These are phyloP conservation scores for Clunio marinus DNA, from an alignment of 2,888 invertebrate species.

Conservation along the genomic window DNA sequence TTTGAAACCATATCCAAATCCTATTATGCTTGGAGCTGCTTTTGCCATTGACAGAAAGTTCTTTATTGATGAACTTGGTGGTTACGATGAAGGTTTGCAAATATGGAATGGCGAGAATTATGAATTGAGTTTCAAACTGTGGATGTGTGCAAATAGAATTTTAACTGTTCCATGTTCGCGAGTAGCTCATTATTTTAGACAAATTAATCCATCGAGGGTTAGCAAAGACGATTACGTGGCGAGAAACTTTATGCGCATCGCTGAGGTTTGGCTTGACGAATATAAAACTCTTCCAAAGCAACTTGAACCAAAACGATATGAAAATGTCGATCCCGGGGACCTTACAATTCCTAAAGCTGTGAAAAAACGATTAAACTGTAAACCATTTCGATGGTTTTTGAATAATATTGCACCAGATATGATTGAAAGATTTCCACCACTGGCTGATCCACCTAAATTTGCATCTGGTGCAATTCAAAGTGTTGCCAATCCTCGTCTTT, in stretches of 20 bases:
- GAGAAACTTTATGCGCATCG: conserved; percentile 19
- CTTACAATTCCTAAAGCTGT: not conserved
- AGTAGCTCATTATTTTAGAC: conserved; percentile 21
- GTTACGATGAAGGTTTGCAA: conserved; percentile 33
- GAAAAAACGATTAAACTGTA: conserved; percentile 1
- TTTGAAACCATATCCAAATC: conserved; percentile 22
- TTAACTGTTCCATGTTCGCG: conserved; percentile 32
- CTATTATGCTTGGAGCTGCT: conserved; percentile 26
- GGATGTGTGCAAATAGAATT: conserved; percentile 29
- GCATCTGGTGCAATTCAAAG: conserved; percentile 18
- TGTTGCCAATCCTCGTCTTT: conserved; percentile 4
- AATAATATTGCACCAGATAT: conserved; percentile 16
- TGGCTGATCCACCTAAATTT: conserved; percentile 1
- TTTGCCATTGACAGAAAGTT: conserved; percentile 27
- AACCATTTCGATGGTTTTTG: conserved; percentile 25
- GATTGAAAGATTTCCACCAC: conserved; percentile 9
- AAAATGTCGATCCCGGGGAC: conserved; percentile 17
- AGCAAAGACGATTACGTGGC: conserved; percentile 15
- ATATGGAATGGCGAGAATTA: conserved; percentile 38
- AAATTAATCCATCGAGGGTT: conserved; percentile 11
- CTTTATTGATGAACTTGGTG: conserved; percentile 21
- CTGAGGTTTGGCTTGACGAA: conserved; percentile 27
- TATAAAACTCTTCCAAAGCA: not conserved
- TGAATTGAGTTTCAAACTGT: conserved; percentile 31
- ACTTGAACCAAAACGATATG: not conserved